A percentile compares a stretch with the other conserved stretches of the same genome.
These are phyloP conservation scores for Uropetala carovei DNA, from an alignment of 2,888 invertebrate species.

Conservation along the genomic window DNA sequence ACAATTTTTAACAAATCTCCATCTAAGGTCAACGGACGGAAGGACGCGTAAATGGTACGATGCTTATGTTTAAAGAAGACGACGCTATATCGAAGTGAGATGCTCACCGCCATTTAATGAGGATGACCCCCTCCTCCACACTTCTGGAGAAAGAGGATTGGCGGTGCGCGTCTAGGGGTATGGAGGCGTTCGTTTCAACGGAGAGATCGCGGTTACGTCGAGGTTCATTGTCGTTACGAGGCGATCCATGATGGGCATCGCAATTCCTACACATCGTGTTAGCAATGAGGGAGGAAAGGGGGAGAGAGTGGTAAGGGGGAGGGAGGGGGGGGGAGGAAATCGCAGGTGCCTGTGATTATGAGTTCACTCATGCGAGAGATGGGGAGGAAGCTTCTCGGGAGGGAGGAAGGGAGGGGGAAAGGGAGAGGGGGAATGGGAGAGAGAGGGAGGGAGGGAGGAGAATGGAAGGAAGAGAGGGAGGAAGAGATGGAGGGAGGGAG, in stretches of 20 bases:
- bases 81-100: not conserved
- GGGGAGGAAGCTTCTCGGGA: too few species aligned
- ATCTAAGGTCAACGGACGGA: not conserved
- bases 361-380: not conserved
- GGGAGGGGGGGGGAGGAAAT: not conserved
- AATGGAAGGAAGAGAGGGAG: too few species aligned
- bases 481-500: too few species aligned
- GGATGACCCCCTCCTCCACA: not conserved
- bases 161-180: not conserved
- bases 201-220: not conserved
- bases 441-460: too few species aligned
- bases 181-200: not conserved
- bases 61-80: not conserved
- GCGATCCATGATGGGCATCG: constrained; percentile 8
- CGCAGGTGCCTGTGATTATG: not conserved
- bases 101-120: constrained; percentile 10
- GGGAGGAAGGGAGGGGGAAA: too few species aligned
- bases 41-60: not conserved
- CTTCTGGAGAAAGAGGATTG: not conserved
- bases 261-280: constrained; percentile 24
- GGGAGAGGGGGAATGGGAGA: too few species aligned
- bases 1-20: not conserved
- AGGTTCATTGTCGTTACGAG: not conserved
- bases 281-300: not conserved
- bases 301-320: too few species aligned